A percentile compares a stretch with the other conserved stretches of the same genome.
phyloP scores from a whole-genome alignment of 1,140 invertebrate genomes.

The Drosophila littoralis region DNA sequence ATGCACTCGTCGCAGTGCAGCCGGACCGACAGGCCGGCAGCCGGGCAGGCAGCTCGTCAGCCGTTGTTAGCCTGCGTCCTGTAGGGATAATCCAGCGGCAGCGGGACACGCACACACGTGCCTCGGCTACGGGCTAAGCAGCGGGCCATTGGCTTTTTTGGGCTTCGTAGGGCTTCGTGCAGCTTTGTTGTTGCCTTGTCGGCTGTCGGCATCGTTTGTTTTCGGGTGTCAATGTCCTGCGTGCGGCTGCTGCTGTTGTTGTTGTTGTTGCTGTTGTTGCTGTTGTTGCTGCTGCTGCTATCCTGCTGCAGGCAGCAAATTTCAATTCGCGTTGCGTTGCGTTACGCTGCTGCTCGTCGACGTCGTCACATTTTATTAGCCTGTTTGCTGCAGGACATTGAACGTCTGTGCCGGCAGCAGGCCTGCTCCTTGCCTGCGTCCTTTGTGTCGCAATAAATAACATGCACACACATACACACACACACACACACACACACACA shows the following conservation, averaged over 20 bases:
- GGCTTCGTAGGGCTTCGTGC: slow-evolving; percentile 46
- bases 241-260: slow-evolving; percentile 42
- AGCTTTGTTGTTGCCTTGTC: slow-evolving; percentile 28
- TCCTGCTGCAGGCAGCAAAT: slow-evolving; percentile 55
- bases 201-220: slow-evolving; percentile 48
- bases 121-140: slow-evolving; percentile 42
- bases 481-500: not conserved
- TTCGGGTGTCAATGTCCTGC: slow-evolving; percentile 81
- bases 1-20: slow-evolving; percentile 59
- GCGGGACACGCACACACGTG: slow-evolving; percentile 76
- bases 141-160: slow-evolving; percentile 56
- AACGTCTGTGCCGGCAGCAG: slow-evolving; percentile 55
- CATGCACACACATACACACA: slow-evolving; percentile 38
- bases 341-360: slow-evolving; percentile 56
- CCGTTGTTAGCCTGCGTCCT: slow-evolving; percentile 28
- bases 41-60: slow-evolving; percentile 20
- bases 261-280: not conserved
- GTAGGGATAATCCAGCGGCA: slow-evolving; percentile 53
- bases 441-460: slow-evolving; percentile 79
- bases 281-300: slow-evolving; percentile 26
- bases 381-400: slow-evolving; percentile 80
- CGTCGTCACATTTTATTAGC: slow-evolving; percentile 79
- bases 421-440: slow-evolving; percentile 60
- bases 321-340: slow-evolving; percentile 72
- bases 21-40: slow-evolving; percentile 7